phyloP scores from a whole-genome alignment of 2,797 vertebrate genomes.

The Poeciliopsis gracilis region DNA sequence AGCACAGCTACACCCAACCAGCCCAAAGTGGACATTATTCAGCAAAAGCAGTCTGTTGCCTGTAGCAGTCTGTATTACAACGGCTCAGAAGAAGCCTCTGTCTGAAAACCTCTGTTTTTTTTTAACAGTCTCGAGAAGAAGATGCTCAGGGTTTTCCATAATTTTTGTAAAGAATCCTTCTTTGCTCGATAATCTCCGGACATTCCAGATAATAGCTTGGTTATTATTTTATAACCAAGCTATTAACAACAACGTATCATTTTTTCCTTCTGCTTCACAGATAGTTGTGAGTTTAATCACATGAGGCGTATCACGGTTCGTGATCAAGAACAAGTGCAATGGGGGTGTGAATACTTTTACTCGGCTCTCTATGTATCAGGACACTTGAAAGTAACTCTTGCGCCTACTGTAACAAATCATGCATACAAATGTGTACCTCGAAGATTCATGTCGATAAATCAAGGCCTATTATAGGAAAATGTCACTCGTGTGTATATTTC shows the following conservation, averaged over 20 bases:
- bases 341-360: background rate
- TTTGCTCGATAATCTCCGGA: background rate
- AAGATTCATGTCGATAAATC: slow-evolving; percentile 35
- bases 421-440: background rate
- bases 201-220: background rate
- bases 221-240: background rate
- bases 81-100: background rate
- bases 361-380: background rate
- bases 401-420: slow-evolving; percentile 21
- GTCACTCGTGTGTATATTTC: slow-evolving; percentile 31
- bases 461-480: slow-evolving; percentile 19
- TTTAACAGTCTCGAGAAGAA: background rate
- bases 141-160: background rate
- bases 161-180: background rate
- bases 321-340: background rate
- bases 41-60: background rate
- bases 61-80: background rate
- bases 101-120: background rate
- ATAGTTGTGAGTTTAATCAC: background rate
- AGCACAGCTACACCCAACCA: background rate
- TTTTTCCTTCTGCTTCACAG: background rate
- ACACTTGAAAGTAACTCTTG: slow-evolving; percentile 31
- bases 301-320: background rate
- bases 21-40: background rate
- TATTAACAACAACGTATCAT: background rate